These are phyloP conservation scores for Peromyscus eremicus DNA, from an alignment of 2,797 vertebrate species.

Conservation along the genomic window DNA sequence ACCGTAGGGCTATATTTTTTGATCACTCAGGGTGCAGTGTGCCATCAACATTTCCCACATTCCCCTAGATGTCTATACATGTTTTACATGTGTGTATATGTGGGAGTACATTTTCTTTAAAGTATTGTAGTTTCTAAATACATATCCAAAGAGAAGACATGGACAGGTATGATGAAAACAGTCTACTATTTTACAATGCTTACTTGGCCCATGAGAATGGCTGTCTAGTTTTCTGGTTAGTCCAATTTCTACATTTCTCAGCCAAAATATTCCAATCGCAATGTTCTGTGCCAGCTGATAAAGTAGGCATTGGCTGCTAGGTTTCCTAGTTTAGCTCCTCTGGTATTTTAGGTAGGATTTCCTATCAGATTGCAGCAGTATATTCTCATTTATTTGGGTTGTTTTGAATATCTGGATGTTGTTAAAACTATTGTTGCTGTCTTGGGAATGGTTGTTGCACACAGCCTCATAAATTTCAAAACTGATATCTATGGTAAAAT, in stretches of 20 bases:
- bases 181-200: background rate
- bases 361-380: background rate
- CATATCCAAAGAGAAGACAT: background rate
- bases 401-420: slow-evolving; percentile 18
- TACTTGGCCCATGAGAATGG: background rate
- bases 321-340: background rate
- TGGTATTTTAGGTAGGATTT: background rate
- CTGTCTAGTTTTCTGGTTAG: background rate
- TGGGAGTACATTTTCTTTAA: background rate
- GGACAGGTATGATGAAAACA: background rate
- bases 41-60: background rate
- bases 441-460: background rate
- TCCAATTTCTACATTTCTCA: background rate
- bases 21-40: background rate
- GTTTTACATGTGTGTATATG: background rate
- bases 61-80: background rate
- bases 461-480: background rate
- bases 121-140: slow-evolving; percentile 18
- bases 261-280: background rate
- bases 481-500: background rate
- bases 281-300: background rate
- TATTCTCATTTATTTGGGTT: background rate
- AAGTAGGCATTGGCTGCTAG: background rate
- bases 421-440: background rate
- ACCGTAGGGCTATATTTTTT: background rate